phyloP scores from a whole-genome alignment of 1,140 invertebrate species.

The Dendroctonus valens region DNA sequence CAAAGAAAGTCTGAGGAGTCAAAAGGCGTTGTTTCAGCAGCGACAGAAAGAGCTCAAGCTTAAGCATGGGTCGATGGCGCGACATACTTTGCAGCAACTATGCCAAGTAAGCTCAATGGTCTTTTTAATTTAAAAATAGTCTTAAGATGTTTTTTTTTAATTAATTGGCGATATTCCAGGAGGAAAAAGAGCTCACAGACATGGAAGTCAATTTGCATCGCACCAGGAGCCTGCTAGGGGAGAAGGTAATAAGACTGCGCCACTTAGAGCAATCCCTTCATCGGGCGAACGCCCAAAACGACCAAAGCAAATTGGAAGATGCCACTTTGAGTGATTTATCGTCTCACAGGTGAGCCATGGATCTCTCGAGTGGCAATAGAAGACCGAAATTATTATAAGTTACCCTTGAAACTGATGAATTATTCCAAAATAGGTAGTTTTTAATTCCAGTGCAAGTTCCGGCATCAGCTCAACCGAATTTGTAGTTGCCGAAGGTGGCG shows the following conservation, averaged over 20 bases:
- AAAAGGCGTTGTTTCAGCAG: conserved; percentile 57
- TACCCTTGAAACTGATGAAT: background rate
- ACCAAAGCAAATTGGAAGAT: conserved; percentile 53
- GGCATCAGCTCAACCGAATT: conserved; percentile 70
- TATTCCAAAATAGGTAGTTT: background rate
- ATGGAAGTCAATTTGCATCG: conserved; percentile 77
- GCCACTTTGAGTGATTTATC: conserved; percentile 64
- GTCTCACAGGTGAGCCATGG: conserved; percentile 52
- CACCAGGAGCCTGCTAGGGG: conserved; percentile 71
- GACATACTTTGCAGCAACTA: conserved; percentile 62
- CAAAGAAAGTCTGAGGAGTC: conserved; percentile 64
- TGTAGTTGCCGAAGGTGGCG: conserved; percentile 54
- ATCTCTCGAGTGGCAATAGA: background rate
- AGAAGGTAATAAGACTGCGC: conserved; percentile 73
- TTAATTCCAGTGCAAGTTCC: conserved; percentile 55
- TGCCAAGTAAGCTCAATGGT: conserved; percentile 52
- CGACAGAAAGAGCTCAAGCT: conserved; percentile 62
- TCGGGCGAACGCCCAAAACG: conserved; percentile 54
- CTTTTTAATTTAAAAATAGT: too few species aligned
- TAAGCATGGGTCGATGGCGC: conserved; percentile 54
- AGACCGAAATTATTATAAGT: background rate
- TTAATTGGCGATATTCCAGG: conserved; percentile 52
- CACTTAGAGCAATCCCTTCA: conserved; percentile 74
- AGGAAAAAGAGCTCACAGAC: conserved; percentile 75
- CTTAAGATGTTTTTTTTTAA: conserved; percentile 37